Conservation (phyloP, 2,797 vertebrate genomes). For the Sebastes matsubarae region DNA sequence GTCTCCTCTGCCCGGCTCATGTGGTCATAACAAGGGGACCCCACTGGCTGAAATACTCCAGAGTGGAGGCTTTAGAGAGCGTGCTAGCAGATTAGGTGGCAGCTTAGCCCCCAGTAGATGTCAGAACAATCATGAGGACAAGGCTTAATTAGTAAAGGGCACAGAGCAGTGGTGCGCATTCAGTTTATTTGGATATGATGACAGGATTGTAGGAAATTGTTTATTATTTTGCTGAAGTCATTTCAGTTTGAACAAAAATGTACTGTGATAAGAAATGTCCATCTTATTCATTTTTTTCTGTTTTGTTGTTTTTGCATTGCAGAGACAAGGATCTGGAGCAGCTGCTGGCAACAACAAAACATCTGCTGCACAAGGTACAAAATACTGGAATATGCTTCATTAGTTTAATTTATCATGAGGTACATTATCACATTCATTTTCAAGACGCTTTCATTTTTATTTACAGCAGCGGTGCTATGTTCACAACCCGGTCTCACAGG, state of each 20-base stretch:
- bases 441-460: neutral
- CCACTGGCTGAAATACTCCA: neutral
- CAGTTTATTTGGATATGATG: neutral
- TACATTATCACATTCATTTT: neutral
- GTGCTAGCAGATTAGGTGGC: conserved; percentile 9
- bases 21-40: neutral
- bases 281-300: conserved; percentile 7
- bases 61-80: neutral
- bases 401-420: neutral
- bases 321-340: conserved; percentile 94
- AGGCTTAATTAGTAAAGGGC: conserved; percentile 31
- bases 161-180: neutral
- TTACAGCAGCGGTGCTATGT: neutral
- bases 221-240: neutral
- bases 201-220: neutral
- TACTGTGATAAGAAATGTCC: neutral
- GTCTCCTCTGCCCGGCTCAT: neutral
- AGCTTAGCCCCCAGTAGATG: conserved; percentile 17
- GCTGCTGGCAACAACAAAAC: conserved; percentile 92
- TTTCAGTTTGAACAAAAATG: neutral
- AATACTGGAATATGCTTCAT: neutral
- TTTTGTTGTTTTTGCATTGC: conserved; percentile 50
- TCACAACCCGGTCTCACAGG: too few species aligned
- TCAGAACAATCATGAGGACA: conserved; percentile 36
- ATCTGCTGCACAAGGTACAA: conserved; percentile 89